Evolutionary conservation across 2,797 vertebrate genomes (phyloP).

Genomic region (Sebastes oblongus): DNA sequence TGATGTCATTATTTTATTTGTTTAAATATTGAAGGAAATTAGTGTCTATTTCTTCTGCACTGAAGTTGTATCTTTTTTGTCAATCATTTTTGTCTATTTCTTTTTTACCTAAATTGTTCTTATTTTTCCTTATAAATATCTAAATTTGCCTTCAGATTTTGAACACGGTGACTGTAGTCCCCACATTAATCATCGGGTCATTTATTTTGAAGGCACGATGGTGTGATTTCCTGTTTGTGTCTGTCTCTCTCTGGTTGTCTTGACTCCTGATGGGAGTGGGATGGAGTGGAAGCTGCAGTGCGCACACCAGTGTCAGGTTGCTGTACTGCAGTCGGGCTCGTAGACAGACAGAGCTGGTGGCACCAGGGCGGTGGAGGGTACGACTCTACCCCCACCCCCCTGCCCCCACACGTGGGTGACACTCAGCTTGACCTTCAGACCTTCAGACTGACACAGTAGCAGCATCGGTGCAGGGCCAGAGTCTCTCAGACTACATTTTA

Average conservation of each 20-base stretch:
- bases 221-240: constrained; percentile 20
- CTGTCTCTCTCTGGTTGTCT: background rate
- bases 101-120: background rate
- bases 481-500: background rate
- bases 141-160: background rate
- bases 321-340: constrained; percentile 57
- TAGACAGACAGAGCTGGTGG: constrained; percentile 19
- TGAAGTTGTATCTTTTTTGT: background rate
- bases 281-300: constrained; percentile 58
- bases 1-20: too few relatives aligned
- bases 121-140: background rate
- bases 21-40: too few relatives aligned
- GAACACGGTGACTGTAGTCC: background rate
- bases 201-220: constrained; percentile 53
- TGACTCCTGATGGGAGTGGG: constrained; percentile 14
- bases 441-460: constrained; percentile 17
- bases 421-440: constrained; percentile 30
- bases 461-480: background rate
- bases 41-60: background rate
- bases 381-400: background rate
- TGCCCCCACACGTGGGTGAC: background rate
- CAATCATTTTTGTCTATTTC: fast-evolving
- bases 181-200: fast-evolving
- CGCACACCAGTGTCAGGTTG: constrained; percentile 63
- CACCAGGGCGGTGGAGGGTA: constrained; percentile 2